A percentile compares a stretch with the other conserved stretches of the same genome.
These are phyloP conservation scores for Oxycera nigricornis DNA, from an alignment of 2,888 invertebrate genomes.

Conservation along the genomic window DNA sequence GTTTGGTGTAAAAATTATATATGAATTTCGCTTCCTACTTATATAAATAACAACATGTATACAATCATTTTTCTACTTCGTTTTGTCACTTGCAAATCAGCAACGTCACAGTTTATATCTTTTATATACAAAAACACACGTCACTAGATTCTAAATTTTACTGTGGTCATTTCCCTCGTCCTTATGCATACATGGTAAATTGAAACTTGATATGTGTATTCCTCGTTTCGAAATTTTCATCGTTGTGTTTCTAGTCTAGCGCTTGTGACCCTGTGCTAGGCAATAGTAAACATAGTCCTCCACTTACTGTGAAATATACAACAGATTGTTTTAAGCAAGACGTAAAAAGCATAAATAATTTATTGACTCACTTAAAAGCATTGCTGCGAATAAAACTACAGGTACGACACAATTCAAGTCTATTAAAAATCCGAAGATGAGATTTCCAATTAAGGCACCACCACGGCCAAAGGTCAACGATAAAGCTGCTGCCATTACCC, in stretches of 20 bases:
- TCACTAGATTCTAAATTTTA: constrained; percentile 4
- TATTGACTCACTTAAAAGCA: constrained; percentile 77
- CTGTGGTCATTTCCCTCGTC: no score
- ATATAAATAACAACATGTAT: constrained; percentile 36
- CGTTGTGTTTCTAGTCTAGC: constrained; percentile 55
- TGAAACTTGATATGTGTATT: not conserved
- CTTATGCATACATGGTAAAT: not conserved
- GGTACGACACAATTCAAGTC: constrained; percentile 81
- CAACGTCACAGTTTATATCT: constrained; percentile 31
- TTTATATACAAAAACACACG: constrained; percentile 30
- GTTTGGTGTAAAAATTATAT: constrained; percentile 31
- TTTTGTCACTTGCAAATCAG: constrained; percentile 29
- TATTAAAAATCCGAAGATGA: constrained; percentile 79
- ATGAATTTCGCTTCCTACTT: constrained; percentile 35
- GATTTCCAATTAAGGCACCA: constrained; percentile 77
- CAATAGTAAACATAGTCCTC: constrained; percentile 75
- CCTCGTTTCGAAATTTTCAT: not conserved
- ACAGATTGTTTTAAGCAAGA: no score
- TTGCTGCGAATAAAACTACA: constrained; percentile 74
- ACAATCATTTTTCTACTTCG: constrained; percentile 22
- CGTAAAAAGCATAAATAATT: no score
- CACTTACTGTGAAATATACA: constrained; percentile 69
- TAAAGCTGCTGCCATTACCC: constrained; percentile 83
- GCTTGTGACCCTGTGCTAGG: constrained; percentile 79
- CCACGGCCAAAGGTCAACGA: constrained; percentile 80